Conservation (phyloP, 2,797 vertebrate species). For the Synanceia verrucosa region DNA sequence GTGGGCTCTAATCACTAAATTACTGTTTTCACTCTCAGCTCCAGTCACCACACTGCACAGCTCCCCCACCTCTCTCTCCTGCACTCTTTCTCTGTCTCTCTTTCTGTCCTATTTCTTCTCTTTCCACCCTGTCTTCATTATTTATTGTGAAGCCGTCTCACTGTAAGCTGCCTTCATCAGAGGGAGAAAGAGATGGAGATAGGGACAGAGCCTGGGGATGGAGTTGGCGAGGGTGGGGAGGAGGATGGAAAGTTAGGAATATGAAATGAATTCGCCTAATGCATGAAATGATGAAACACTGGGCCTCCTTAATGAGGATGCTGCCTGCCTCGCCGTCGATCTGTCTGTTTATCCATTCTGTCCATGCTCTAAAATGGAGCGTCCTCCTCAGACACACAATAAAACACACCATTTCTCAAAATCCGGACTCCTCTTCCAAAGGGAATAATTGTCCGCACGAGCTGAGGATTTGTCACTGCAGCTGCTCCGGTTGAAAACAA, state of each 20-base stretch:
- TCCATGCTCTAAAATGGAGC: conserved; percentile 45
- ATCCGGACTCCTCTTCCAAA: conserved; percentile 29
- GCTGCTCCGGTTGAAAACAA: conserved; percentile 33
- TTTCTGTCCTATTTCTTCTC: conserved; percentile 63
- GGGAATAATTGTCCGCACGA: conserved; percentile 15
- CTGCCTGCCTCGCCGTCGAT: conserved; percentile 23
- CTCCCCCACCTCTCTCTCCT: conserved; percentile 32
- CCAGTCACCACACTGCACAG: conserved; percentile 67
- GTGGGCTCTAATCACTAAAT: conserved; percentile 83
- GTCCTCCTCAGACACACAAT: conserved; percentile 21
- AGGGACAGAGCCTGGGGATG: conserved; percentile 45
- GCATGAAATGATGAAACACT: conserved; percentile 70
- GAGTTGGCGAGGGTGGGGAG: conserved; percentile 8
- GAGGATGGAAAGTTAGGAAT: conserved; percentile 52
- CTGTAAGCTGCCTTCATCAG: conserved; percentile 66
- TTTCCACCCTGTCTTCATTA: conserved; percentile 61
- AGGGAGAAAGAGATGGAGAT: conserved; percentile 45
- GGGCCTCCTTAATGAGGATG: conserved; percentile 59
- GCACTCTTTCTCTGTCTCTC: conserved; percentile 35
- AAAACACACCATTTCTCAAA: conserved; percentile 37
- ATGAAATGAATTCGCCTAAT: conserved; percentile 68
- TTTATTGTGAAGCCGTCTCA: conserved; percentile 64
- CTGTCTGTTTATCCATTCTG: conserved; percentile 55
- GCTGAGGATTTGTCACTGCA: conserved; percentile 23
- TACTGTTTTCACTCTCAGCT: conserved; percentile 81